Conservation (phyloP, 2,113 vertebrate genomes). For the Rhinolophus sinicus region DNA sequence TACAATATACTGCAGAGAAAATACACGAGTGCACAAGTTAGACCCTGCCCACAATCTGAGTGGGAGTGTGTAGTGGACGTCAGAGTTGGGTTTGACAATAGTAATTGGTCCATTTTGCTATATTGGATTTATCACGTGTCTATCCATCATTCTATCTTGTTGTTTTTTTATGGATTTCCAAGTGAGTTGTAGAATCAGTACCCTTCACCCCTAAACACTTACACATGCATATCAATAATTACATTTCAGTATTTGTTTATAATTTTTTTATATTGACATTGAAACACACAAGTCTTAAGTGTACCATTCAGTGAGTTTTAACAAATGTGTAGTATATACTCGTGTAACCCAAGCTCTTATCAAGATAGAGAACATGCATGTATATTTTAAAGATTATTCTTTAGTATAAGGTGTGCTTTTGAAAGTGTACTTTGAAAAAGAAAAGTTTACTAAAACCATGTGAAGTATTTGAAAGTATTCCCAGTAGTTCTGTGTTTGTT, state of each 20-base stretch:
- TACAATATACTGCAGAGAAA: neutral
- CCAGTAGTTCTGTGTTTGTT: neutral
- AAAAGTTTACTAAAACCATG: neutral
- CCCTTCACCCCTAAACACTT: neutral
- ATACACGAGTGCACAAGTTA: neutral
- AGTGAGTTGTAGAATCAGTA: neutral
- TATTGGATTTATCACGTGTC: neutral
- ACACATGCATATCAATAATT: neutral
- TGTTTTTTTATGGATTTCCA: neutral
- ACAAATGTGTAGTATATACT: neutral
- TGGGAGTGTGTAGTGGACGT: neutral
- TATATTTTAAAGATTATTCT: slow-evolving; percentile 12
- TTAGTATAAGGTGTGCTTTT: neutral
- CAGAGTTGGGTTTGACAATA: neutral
- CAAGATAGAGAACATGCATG: neutral
- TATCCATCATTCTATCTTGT: neutral
- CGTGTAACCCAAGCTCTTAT: neutral
- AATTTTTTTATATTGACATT: neutral
- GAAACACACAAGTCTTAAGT: neutral
- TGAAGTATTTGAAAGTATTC: neutral
- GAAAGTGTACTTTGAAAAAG: neutral
- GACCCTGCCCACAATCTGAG: neutral
- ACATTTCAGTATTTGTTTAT: neutral
- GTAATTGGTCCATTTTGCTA: neutral
- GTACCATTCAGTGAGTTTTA: neutral